phyloP scores from a whole-genome alignment of 2,797 vertebrate genomes.

The Coracias cyanogaster region DNA sequence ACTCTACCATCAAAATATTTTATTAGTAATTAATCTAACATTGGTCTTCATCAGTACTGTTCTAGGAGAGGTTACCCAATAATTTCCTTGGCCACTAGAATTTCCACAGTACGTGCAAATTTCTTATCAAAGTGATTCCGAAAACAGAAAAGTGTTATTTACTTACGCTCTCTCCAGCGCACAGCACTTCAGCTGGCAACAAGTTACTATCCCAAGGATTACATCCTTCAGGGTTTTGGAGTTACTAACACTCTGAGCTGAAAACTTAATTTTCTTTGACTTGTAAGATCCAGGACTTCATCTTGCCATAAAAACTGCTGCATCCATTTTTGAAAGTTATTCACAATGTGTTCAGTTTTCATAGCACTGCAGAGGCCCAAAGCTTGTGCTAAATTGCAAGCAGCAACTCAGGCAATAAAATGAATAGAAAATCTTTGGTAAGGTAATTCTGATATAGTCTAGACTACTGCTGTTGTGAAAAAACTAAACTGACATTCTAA shows the following conservation, averaged over 20 bases:
- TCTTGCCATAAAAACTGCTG: neutral
- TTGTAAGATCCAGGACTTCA: neutral
- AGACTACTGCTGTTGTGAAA: neutral
- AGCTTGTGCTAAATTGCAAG: neutral
- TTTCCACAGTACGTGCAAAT: neutral
- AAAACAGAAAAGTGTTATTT: neutral
- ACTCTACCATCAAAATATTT: neutral
- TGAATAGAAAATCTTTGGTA: neutral
- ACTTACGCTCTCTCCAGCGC: neutral
- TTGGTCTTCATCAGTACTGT: neutral
- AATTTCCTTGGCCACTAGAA: neutral
- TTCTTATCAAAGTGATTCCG: neutral
- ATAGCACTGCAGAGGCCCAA: neutral
- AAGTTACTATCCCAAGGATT: neutral
- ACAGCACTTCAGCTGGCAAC: neutral
- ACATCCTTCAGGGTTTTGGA: neutral
- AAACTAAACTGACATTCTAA: neutral
- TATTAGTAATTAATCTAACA: neutral
- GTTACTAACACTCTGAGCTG: neutral
- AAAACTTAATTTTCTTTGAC: neutral
- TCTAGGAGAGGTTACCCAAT: neutral
- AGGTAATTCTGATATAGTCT: rapidly evolving
- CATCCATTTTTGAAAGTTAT: neutral
- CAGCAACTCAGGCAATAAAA: neutral
- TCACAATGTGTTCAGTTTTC: neutral